Evolutionary conservation across 1,140 invertebrate genomes (phyloP).

Genomic region (Nebria ingens): DNA sequence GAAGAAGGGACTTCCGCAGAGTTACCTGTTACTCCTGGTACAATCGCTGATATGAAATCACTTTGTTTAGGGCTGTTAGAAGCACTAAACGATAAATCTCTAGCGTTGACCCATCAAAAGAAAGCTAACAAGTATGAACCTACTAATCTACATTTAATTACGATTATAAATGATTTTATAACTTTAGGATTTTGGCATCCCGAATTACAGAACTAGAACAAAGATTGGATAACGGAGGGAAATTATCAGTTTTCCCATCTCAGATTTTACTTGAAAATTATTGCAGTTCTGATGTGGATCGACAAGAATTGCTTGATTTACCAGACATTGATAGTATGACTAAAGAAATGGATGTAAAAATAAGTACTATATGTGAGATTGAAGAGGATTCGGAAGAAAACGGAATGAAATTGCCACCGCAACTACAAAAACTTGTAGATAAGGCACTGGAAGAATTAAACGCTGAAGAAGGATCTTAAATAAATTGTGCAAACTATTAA

Average conservation of each 20-base stretch:
- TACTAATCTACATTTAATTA: background rate
- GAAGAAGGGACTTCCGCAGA: slow-evolving; percentile 49
- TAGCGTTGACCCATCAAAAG: slow-evolving; percentile 70
- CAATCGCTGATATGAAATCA: slow-evolving; percentile 60
- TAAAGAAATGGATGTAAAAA: background rate
- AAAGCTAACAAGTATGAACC: slow-evolving; percentile 62
- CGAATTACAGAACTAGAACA: slow-evolving; percentile 47
- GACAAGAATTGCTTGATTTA: background rate
- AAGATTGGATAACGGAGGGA: slow-evolving; percentile 31
- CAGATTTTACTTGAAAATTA: slow-evolving; percentile 45
- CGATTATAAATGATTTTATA: no score
- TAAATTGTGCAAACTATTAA: no score
- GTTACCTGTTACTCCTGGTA: slow-evolving; percentile 56
- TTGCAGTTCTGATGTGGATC: slow-evolving; percentile 39
- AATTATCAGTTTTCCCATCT: slow-evolving; percentile 34
- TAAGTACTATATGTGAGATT: background rate
- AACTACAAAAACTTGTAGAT: slow-evolving; percentile 10
- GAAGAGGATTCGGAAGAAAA: background rate
- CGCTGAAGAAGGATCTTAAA: background rate
- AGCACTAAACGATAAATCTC: slow-evolving; percentile 72
- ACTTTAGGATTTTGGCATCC: slow-evolving; percentile 43
- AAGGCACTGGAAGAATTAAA: slow-evolving; percentile 2
- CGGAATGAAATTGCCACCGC: background rate
- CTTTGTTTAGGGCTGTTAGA: slow-evolving; percentile 68
- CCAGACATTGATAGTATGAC: background rate